phyloP scores from a whole-genome alignment of 2,888 invertebrate species.

The Apodemia zela region DNA sequence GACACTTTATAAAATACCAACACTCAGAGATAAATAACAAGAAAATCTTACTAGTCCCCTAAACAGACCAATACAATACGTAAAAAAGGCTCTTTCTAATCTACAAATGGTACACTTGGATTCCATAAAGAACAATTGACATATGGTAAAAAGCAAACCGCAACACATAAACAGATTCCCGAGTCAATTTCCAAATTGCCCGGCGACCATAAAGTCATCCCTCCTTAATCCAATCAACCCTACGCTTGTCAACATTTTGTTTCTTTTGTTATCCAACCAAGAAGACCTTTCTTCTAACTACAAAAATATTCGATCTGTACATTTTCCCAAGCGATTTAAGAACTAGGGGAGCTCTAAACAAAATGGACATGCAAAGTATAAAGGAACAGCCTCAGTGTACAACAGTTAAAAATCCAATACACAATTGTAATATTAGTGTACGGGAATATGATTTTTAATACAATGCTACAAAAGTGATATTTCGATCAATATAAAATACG shows the following conservation, averaged over 20 bases:
- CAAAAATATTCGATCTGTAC: background rate
- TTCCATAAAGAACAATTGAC: constrained; percentile 59
- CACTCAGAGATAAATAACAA: background rate
- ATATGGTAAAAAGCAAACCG: constrained; percentile 56
- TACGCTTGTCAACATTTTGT: constrained; percentile 77
- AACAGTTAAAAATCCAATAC: constrained; percentile 11
- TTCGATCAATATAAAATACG: background rate
- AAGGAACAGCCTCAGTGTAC: constrained; percentile 19
- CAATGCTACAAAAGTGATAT: background rate
- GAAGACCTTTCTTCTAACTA: constrained; percentile 40
- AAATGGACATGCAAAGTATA: constrained; percentile 37
- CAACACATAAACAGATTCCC: constrained; percentile 69
- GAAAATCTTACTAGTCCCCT: background rate
- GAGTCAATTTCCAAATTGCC: constrained; percentile 78
- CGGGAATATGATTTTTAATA: constrained; percentile 16
- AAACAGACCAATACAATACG: constrained; percentile 40
- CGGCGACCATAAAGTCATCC: constrained; percentile 74
- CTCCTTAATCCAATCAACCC: constrained; percentile 77
- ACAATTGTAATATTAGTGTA: background rate
- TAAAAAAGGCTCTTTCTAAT: constrained; percentile 47
- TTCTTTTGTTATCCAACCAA: constrained; percentile 62
- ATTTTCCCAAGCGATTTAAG: constrained; percentile 21
- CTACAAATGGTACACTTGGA: constrained; percentile 14
- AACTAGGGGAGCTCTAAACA: constrained; percentile 40
- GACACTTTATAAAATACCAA: too few relatives aligned